Evolutionary conservation across 2,797 vertebrate genomes (phyloP).

Genomic region (Mastacembelus armatus): DNA sequence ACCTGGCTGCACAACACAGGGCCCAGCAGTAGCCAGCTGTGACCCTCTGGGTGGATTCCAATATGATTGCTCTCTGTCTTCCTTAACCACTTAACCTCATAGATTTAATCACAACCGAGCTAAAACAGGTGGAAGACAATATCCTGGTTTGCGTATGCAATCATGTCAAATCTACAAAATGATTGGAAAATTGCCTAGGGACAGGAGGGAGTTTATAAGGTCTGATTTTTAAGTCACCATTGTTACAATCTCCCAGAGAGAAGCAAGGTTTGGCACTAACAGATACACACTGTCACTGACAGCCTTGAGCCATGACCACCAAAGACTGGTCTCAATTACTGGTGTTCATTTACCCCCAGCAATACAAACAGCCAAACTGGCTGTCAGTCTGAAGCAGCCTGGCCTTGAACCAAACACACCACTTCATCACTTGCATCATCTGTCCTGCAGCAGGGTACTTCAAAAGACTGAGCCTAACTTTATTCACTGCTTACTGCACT

Average conservation of each 20-base stretch:
- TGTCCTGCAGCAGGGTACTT: slow-evolving; percentile 46
- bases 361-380: slow-evolving; percentile 58
- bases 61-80: slow-evolving; percentile 47
- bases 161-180: slow-evolving; percentile 42
- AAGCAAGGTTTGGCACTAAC: slow-evolving; percentile 54
- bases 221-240: slow-evolving; percentile 38
- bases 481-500: slow-evolving; percentile 21
- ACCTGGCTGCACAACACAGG: slow-evolving; percentile 62
- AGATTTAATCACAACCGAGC: slow-evolving; percentile 38
- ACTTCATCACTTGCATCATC: slow-evolving; percentile 68
- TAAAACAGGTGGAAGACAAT: slow-evolving; percentile 43
- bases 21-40: slow-evolving; percentile 72
- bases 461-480: slow-evolving; percentile 23
- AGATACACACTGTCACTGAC: slow-evolving; percentile 58
- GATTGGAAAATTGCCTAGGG: slow-evolving; percentile 7
- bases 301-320: slow-evolving; percentile 72
- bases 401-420: slow-evolving; percentile 65
- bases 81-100: slow-evolving; percentile 50
- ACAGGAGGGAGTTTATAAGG: slow-evolving; percentile 24
- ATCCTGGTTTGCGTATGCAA: slow-evolving; percentile 23
- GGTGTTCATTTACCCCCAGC: slow-evolving; percentile 70
- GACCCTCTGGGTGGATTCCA: slow-evolving; percentile 70
- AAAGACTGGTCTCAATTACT: slow-evolving; percentile 74
- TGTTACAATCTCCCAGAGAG: slow-evolving; percentile 48
- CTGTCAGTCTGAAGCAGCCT: slow-evolving; percentile 46